Evolutionary conservation across 2,113 vertebrate species (phyloP).

Genomic region (Psophia crepitans): DNA sequence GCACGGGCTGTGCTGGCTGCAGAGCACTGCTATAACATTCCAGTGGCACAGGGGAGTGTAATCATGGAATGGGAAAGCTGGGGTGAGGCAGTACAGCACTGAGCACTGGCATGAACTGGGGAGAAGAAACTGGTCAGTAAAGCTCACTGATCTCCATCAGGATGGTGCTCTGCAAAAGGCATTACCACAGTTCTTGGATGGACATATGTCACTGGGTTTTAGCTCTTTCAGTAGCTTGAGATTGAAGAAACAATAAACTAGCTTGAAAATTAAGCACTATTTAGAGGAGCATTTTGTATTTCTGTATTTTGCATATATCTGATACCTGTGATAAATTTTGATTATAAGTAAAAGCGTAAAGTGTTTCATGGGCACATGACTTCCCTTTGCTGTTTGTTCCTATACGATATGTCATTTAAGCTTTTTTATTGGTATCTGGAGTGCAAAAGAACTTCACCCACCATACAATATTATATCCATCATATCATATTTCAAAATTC

Average conservation of each 20-base stretch:
- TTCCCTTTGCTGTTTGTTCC: not conserved
- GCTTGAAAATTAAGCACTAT: not conserved
- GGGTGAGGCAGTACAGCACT: not conserved
- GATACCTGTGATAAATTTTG: not conserved
- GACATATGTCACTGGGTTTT: not conserved
- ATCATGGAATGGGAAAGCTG: not conserved
- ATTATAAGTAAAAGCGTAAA: not conserved
- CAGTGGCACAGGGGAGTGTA: not conserved
- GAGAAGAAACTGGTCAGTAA: not conserved
- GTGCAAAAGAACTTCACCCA: not conserved
- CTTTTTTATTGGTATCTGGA: not conserved
- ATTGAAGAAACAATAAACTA: not conserved
- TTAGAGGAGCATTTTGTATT: not conserved
- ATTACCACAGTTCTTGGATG: not conserved
- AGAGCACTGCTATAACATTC: not conserved
- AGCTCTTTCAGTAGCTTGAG: not conserved
- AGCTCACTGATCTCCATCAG: not conserved
- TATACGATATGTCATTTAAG: not conserved
- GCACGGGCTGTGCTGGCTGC: fast-evolving
- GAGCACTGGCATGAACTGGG: fast-evolving
- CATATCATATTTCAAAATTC: not conserved
- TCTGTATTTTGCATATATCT: not conserved
- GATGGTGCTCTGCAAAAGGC: not conserved
- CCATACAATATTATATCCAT: not conserved
- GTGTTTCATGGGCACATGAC: not conserved